phyloP scores from a whole-genome alignment of 2,113 vertebrate species.

The Eurypyga helias region DNA sequence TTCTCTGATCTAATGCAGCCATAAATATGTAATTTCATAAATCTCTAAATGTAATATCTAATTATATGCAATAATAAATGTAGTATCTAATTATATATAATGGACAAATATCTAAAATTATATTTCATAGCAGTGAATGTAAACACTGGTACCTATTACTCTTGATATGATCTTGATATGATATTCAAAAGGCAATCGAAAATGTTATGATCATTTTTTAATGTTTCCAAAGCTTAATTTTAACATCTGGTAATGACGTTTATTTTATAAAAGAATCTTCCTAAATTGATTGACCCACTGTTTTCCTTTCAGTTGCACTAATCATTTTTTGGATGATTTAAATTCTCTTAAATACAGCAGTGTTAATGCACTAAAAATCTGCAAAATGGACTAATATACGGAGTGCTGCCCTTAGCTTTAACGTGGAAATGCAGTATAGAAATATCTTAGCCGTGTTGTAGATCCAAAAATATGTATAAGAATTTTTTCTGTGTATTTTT shows the following conservation, averaged over 20 bases:
- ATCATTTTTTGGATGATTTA: neutral
- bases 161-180: neutral
- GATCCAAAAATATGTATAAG: neutral
- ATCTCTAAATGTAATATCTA: neutral
- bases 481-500: neutral
- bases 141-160: neutral
- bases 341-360: neutral
- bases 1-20: neutral
- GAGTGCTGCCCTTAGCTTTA: neutral
- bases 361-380: neutral
- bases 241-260: neutral
- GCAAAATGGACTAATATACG: neutral
- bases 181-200: neutral
- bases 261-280: constrained; percentile 12
- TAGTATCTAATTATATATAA: neutral
- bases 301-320: constrained; percentile 14
- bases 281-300: neutral
- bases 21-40: neutral
- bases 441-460: neutral
- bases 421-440: neutral
- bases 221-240: neutral
- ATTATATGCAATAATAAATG: too few species aligned
- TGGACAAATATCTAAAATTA: neutral
- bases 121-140: neutral
- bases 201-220: neutral